Conservation (phyloP, 2,888 invertebrate species). For the Sesamia inferens region DNA sequence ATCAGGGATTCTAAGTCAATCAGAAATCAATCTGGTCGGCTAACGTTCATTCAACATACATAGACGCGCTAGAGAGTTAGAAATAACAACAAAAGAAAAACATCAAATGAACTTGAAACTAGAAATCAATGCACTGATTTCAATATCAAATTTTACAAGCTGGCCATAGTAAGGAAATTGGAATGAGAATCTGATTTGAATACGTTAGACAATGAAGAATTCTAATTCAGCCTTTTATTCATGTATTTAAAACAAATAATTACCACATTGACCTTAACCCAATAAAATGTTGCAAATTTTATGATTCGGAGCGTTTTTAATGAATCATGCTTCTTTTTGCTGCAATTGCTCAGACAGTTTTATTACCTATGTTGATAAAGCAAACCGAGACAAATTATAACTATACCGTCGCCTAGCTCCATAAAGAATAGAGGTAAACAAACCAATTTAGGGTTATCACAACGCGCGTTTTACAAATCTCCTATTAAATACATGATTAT, state of each 20-base stretch:
- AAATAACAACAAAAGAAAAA: constrained; percentile 7
- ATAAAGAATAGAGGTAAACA: no score
- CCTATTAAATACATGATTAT: no score
- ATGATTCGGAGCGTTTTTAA: constrained; percentile 24
- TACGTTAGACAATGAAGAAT: constrained; percentile 33
- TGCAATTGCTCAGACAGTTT: constrained; percentile 36
- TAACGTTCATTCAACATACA: not conserved
- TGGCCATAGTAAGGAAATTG: constrained; percentile 27
- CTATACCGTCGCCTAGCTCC: no score
- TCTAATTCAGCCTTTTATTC: constrained; percentile 25
- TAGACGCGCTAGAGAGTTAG: not conserved
- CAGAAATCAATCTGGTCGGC: constrained; percentile 40
- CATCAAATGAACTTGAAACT: constrained; percentile 40
- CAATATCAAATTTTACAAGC: constrained; percentile 48
- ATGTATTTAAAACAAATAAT: constrained; percentile 34
- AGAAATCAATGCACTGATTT: constrained; percentile 50
- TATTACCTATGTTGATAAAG: constrained; percentile 16
- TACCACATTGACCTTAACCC: constrained; percentile 43
- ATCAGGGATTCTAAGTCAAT: constrained; percentile 42
- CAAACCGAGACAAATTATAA: constrained; percentile 6
- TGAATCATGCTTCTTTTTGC: constrained; percentile 29
- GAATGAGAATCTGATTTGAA: constrained; percentile 58
- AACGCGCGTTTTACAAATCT: no score
- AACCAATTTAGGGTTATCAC: no score
- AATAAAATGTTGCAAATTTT: constrained; percentile 28